phyloP scores from a whole-genome alignment of 2,113 vertebrate species.

The Hippocampus comes region DNA sequence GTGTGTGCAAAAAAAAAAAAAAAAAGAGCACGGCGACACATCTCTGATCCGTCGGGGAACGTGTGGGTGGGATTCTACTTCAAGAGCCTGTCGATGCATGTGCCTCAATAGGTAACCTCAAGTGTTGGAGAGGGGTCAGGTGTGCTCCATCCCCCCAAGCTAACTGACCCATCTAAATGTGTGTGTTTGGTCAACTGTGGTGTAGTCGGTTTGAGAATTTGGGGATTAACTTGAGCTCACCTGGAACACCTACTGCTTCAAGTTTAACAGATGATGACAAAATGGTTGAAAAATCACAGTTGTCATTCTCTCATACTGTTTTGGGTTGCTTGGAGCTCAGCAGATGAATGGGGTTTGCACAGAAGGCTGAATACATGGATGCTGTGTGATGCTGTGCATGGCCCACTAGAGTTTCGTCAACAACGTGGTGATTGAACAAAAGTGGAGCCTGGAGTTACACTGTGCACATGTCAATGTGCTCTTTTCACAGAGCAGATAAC shows the following conservation, averaged over 20 bases:
- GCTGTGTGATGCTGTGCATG: slow-evolving; percentile 21
- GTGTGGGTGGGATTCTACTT: slow-evolving; percentile 72
- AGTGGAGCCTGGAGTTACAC: slow-evolving; percentile 49
- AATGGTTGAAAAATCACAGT: slow-evolving; percentile 19
- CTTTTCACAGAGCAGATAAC: slow-evolving; percentile 46
- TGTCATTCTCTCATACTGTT: not conserved
- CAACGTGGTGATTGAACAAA: slow-evolving; percentile 42
- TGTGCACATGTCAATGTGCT: slow-evolving; percentile 31
- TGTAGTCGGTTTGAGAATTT: slow-evolving; percentile 45
- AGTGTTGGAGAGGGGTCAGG: slow-evolving; percentile 54
- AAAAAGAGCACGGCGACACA: slow-evolving; percentile 53
- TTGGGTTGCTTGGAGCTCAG: slow-evolving; percentile 25
- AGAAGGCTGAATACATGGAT: slow-evolving; percentile 23
- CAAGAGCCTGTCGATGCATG: slow-evolving; percentile 61
- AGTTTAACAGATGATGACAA: slow-evolving; percentile 42
- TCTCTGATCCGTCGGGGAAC: slow-evolving; percentile 57
- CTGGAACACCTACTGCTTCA: slow-evolving; percentile 25
- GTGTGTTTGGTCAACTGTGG: slow-evolving; percentile 44
- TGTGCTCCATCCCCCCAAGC: slow-evolving; percentile 35
- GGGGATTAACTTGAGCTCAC: slow-evolving; percentile 42
- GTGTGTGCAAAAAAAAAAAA: slow-evolving; percentile 15
- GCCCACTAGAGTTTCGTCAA: slow-evolving; percentile 32
- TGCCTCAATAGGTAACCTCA: slow-evolving; percentile 32
- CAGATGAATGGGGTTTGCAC: slow-evolving; percentile 36
- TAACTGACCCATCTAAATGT: slow-evolving; percentile 25